Evolutionary conservation across 2,797 vertebrate genomes (phyloP), one percentile per base, ranked within the genome.

Genomic region (Synanceia verrucosa): DNA sequence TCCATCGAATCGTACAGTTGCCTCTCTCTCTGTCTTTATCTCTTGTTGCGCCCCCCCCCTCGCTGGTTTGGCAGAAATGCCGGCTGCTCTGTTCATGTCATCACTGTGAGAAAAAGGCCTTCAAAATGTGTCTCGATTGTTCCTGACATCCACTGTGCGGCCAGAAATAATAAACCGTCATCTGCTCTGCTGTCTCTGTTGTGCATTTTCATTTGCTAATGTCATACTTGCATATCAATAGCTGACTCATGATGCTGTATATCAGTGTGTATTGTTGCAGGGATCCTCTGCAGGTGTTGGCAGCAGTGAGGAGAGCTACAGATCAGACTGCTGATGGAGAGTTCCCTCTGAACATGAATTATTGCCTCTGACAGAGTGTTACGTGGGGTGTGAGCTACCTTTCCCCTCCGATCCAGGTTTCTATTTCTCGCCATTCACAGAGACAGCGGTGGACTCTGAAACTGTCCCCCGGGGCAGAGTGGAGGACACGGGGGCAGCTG

Each of bases 401-500:
- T 70, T 78, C 77, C 65, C 81, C 48, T 76, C 74, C 5, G 34
- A 81, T 83, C 48, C 77, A 82, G 78, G 76, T 78, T 82, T 67
- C 51, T 67, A 76, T 64, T 79, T 37, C 21, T 76, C 12, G 18
- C 47, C 23, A 14, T 48, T 73, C 72, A 65, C 47, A 2, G 63
- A 70, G 71, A 70, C 78, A 70, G 80, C 78, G 66, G 66, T 2
- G 46, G 73, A 73, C 73, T 56, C 68, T 70, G 57, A 70, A 43
- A 46, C 28, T 57, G 46, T 56, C 80, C 72, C 73, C 47, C 2
- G 76, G 73, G 85, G 80, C 66, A 65, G 37, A 70, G 77, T 24
- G 68, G 72, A 70, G 81, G 85, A 87, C 82, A 79, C 70, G 18
- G 62, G 91, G 87, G 87, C 91, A 92, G 91, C 91, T 92, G 93